A percentile compares a stretch with the other conserved stretches of the same genome.
phyloP scores from a whole-genome alignment of 1,140 invertebrate genomes.

The Neuroterus valhalla region DNA sequence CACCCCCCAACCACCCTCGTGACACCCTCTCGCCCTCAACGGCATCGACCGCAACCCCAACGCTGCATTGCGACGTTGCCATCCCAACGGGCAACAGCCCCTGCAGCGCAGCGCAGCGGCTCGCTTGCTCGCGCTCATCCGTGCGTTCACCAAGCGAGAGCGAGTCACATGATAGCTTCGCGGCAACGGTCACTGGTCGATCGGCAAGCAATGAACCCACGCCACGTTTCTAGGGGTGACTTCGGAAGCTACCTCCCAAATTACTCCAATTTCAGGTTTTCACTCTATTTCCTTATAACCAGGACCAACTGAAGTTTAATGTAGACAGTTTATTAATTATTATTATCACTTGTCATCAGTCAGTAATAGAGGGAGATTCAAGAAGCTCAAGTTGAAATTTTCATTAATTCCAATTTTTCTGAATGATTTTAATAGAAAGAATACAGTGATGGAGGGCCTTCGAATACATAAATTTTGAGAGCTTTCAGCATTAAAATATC shows the following conservation, averaged over 20 bases:
- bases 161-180: slow-evolving; percentile 52
- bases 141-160: slow-evolving; percentile 49
- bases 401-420: too few relatives aligned
- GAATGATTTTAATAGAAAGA: too few relatives aligned
- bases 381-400: too few relatives aligned
- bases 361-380: too few relatives aligned
- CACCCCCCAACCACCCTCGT: slow-evolving; percentile 52
- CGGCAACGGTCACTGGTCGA: slow-evolving; percentile 60
- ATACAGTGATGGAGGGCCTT: too few relatives aligned
- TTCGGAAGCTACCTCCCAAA: not conserved
- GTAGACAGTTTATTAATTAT: too few relatives aligned
- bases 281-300: not conserved
- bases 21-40: slow-evolving; percentile 54
- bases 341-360: too few relatives aligned
- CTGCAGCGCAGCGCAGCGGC: slow-evolving; percentile 53
- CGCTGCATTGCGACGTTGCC: slow-evolving; percentile 76
- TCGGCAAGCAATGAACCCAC: slow-evolving; percentile 48
- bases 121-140: slow-evolving; percentile 32
- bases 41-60: slow-evolving; percentile 74
- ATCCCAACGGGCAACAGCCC: slow-evolving; percentile 75
- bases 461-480: too few relatives aligned
- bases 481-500: too few relatives aligned
- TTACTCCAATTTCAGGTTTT: not conserved
- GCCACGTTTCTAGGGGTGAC: not conserved
- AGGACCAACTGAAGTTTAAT: not conserved